Base-by-base conservation (phyloP, 2,888 invertebrate genomes). In the Cyaniris semiargus region DNA sequence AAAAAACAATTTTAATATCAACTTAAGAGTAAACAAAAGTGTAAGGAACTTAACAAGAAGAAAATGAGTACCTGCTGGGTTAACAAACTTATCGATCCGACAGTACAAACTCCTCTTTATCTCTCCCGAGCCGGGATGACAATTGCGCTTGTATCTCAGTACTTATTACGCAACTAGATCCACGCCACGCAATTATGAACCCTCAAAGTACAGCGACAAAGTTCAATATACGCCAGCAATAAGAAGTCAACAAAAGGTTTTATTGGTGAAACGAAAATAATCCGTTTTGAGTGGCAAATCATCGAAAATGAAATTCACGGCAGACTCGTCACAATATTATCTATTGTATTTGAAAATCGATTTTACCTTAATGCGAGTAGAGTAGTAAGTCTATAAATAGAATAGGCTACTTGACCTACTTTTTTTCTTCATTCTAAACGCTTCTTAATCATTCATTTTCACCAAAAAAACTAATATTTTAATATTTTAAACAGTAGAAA, bases 141-240 rank as follows among this genome's bases (percentile, higher is more conserved):
- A 74, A 74, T 74, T 74, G 53, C 74, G 74, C 48, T 66, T 74
- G 74, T 74, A 74, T 48, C 27, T 27, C 74, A 23, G 44, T 48
- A 74, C 74, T 53, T 74, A 74, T 74, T 74, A 74, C 74, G 74
- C 53, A 53, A 74, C 74, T n/a, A 48, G 27, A 48, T 74, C 48
- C 7, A 27, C 44, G 23, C 21, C 21, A 27, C 18, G 23, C 74
- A 27, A 74, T 48, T 27, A 44, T 53, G 48, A 74, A 23, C 74
- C 18, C 48, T 74, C 53, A 53, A 74, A 27, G 15, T 7, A 53
- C 15, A 27, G 18, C 8, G 13, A 53, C 48, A 74, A 53, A 27
- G 53, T 23, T 74, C 74, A 74, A 53, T 53, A 15, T 53, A 31
- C 23, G 7, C 5, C 18, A 44, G 18, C 48, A 31, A 53, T 18